Base-by-base conservation (phyloP, 2,113 vertebrate genomes). In the Engystomops pustulosus region DNA sequence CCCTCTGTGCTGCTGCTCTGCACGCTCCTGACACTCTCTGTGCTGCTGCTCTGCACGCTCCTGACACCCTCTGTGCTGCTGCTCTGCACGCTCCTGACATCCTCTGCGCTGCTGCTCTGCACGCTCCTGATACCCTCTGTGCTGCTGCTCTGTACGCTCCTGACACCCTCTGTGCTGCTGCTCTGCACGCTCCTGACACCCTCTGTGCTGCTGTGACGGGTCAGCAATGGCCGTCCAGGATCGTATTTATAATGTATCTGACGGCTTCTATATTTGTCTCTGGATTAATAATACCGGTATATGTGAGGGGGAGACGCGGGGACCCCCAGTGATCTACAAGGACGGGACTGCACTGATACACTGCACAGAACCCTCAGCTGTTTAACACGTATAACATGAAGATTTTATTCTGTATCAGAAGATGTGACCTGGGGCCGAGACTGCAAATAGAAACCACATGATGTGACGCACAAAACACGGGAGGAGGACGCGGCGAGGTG, bases 241-340 rank as follows among this genome's bases (percentile, higher is more conserved):
- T n/a, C 0, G 55, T 23, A 74, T 74, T 12, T 74, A 74, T 27
- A 74, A 74, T 45, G 14, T 47, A 75, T 75, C 18, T 51, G 44
- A 49, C 41, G 5, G 45, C 6, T 49, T 75, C 71, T 75, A 49
- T 49, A 72, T 75, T 51, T 32, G 45, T 32, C 71, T 4, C 15
- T 9, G 20, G 7, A 49, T 75, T 1, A 75, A 75, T 75, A 51
- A 75, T 75, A n/a, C n/a, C n/a, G n/a, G n/a, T n/a, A 18, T 18
- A 75, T 27, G 25, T 17, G 71, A 30, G 71, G 27, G 55, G 10
- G n/a, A 1, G 2, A 18, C 58, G 4, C 2, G 10, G 60, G 14
- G 60, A n/a, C n/a, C n/a, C n/a, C n/a, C n/a, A n/a, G n/a, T n/a
- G n/a, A n/a, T n/a, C n/a, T n/a, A n/a, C n/a, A n/a, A n/a, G n/a